Evolutionary conservation across 1,140 invertebrate species (phyloP).

Genomic region (Mylabris phalerata): DNA sequence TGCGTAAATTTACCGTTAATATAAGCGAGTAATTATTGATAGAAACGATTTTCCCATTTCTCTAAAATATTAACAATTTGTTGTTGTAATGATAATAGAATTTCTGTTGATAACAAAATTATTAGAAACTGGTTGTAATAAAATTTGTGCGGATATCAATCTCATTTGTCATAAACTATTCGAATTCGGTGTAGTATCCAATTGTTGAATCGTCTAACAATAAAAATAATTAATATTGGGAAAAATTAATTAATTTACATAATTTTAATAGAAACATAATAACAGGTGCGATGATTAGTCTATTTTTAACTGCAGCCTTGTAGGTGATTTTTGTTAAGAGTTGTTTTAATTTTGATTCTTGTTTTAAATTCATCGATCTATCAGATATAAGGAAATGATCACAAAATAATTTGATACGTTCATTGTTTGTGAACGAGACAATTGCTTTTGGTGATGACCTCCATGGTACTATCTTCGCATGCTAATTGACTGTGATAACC

Average conservation of each 20-base stretch:
- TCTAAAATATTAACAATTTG: slow-evolving; percentile 48
- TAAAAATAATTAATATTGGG: slow-evolving; percentile 15
- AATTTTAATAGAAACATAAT: slow-evolving; percentile 62
- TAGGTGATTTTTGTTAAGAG: slow-evolving; percentile 70
- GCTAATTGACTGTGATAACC: slow-evolving; percentile 77
- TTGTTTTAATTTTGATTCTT: slow-evolving; percentile 56
- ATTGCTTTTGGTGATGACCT: slow-evolving; percentile 54
- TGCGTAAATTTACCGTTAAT: slow-evolving; percentile 38
- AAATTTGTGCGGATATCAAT: slow-evolving; percentile 48
- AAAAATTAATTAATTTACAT: slow-evolving; percentile 41
- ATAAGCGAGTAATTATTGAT: slow-evolving; percentile 45
- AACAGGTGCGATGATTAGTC: slow-evolving; percentile 67
- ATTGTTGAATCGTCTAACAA: slow-evolving; percentile 42
- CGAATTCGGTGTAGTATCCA: slow-evolving; percentile 44
- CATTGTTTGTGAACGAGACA: slow-evolving; percentile 60
- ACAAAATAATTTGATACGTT: slow-evolving; percentile 56
- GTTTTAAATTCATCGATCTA: not conserved
- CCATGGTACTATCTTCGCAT: slow-evolving; percentile 67
- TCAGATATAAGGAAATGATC: slow-evolving; percentile 53
- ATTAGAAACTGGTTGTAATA: slow-evolving; percentile 32
- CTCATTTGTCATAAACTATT: slow-evolving; percentile 62
- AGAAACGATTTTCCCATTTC: slow-evolving; percentile 48
- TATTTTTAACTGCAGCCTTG: slow-evolving; percentile 81
- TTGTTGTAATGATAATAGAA: slow-evolving; percentile 52
- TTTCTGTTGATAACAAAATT: slow-evolving; percentile 44